Conservation (phyloP, 2,888 invertebrate genomes). For the Atherix ibis region DNA sequence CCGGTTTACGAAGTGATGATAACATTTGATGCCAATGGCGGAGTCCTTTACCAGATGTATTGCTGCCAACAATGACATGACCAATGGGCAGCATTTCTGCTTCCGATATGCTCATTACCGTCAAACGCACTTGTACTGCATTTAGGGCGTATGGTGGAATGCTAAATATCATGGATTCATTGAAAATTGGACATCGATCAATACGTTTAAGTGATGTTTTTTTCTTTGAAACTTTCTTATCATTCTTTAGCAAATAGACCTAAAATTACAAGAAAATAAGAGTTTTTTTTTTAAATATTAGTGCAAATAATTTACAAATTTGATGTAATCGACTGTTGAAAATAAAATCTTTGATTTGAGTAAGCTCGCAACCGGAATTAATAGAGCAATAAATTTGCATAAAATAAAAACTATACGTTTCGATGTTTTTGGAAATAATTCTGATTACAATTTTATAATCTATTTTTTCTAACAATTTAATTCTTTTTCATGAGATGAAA, state of each 20-base stretch:
- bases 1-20: conserved; percentile 58
- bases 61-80: conserved; percentile 62
- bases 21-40: conserved; percentile 78
- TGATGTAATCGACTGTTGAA: not conserved
- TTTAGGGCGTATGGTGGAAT: conserved; percentile 53
- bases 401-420: not conserved
- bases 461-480: not conserved
- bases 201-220: conserved; percentile 59
- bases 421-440: too few relatives aligned
- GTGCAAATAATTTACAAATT: not conserved
- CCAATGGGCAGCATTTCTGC: conserved; percentile 51
- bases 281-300: too few relatives aligned
- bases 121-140: conserved; percentile 59
- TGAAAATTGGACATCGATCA: conserved; percentile 62
- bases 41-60: conserved; percentile 51
- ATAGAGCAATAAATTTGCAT: too few relatives aligned
- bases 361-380: too few relatives aligned
- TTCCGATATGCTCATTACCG: conserved; percentile 34
- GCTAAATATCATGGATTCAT: conserved; percentile 72
- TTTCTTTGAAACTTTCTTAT: conserved; percentile 68
- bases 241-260: conserved; percentile 66
- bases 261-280: conserved; percentile 18
- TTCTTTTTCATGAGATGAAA: not conserved
- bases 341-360: too few relatives aligned
- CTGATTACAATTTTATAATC: too few relatives aligned